A percentile compares a stretch with the other conserved stretches of the same genome.
phyloP scores from a whole-genome alignment of 2,113 vertebrate genomes.

The Zosterops borbonicus region DNA sequence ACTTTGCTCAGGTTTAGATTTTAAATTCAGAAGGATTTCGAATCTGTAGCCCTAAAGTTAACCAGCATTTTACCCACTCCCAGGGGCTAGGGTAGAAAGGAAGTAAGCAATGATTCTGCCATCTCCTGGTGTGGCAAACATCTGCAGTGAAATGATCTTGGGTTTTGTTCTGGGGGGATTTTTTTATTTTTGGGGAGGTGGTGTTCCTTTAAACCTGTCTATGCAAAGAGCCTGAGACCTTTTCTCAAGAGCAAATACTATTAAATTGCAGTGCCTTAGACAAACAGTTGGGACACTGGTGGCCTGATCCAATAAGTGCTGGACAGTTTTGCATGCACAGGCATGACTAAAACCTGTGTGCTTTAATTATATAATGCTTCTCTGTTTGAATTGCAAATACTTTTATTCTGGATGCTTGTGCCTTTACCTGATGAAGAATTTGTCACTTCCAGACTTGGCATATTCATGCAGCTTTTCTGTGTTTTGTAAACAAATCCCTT shows the following conservation, averaged over 20 bases:
- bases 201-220: not conserved
- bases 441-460: not conserved
- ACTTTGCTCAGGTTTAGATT: not conserved
- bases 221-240: not conserved
- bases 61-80: not conserved
- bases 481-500: conserved; percentile 26
- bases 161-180: not conserved
- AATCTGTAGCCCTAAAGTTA: not conserved
- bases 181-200: not conserved
- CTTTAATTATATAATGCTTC: not conserved
- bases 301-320: not conserved
- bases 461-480: not conserved
- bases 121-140: not conserved
- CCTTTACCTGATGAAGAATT: not conserved
- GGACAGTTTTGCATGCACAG: not conserved
- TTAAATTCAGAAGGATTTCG: not conserved
- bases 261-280: not conserved
- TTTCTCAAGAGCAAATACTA: not conserved
- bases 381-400: not conserved
- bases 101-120: not conserved
- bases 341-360: not conserved
- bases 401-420: not conserved
- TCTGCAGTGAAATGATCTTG: not conserved
- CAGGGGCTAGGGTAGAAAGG: not conserved
- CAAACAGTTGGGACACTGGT: not conserved